Evolutionary conservation across 2,113 vertebrate genomes (phyloP), one percentile per base, ranked within the genome.

Genomic region (Lucifuga dentata): DNA sequence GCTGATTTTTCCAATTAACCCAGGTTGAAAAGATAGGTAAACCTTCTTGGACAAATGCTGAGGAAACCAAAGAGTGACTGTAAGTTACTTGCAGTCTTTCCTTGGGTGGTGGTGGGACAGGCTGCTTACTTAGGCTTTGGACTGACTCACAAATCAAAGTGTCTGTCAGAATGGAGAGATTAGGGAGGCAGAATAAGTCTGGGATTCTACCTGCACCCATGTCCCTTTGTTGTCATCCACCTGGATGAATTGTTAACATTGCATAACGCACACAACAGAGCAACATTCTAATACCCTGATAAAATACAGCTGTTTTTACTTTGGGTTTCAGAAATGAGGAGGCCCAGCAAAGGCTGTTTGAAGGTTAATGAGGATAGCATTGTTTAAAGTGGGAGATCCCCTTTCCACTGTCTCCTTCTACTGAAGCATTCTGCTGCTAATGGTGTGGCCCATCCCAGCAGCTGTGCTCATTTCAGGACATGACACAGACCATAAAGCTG

Each of bases 71-170:
- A 87, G 77, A 59, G 68, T 53, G 72, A 69, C 68, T 72, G 78
- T 75, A 82, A 80, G 77, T 71, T 71, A 17, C 74, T 72, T 24
- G 40, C 65, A 12, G 44, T 23, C 61, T 74, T 86, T 65, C 11
- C 80, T 23, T 78, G 67, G 84, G 86, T 73, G 80, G 73, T 36
- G 48, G 68, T 6, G 53, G 55, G 40, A 58, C 32, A 8, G 58
- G 69, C 72, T 91, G 87, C 91, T 91, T 91, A 55, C 75, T 81
- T 74, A 90, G 84, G 79, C 87, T 92, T 84, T 91, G 58, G 59
- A 76, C 73, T 62, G 51, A 76, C 76, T 85, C 81, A 80, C 82
- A 88, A 89, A 90, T 92, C 88, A 93, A 92, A 91, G 89, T 77
- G 56, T 32, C 26, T 62, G 79, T 80, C 63, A 88, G 78, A 90